Base-by-base conservation (phyloP, 1,140 invertebrate species). In the Bombyx mandarina region DNA sequence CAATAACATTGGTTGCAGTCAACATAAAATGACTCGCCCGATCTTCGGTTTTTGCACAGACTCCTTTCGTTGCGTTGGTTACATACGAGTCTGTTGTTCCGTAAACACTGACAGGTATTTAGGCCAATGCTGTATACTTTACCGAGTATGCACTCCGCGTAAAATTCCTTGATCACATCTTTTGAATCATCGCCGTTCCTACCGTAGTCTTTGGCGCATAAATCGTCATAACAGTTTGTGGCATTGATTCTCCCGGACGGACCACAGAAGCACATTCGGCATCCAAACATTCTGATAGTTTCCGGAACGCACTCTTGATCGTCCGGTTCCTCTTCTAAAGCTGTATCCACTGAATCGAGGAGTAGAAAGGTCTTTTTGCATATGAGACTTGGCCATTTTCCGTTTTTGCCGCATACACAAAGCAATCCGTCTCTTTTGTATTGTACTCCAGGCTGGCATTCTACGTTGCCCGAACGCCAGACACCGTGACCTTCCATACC, bases 401-500 rank as follows among this genome's bases (percentile, higher is more conserved):
- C 83, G n/a, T 84, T 73, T 54, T 82, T 73, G 9, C 61, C 71
- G 62, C 82, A 86, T 0, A 82, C 59, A 46, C 82, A 86, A 6
- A 84, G 58, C 0, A 80, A 50, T 3, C 55, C 54, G 5, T 54
- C 65, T 43, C 75, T 62, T 8, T 54, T 58, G 50, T 86, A 84
- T 8, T 74, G 65, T 0, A 80, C 70, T 18, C 71, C 72, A 43
- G 81, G 71, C 43, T 70, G 60, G 57, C 83, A 86, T 5, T 71
- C 52, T 4, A 53, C 62, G 0, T 46, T 45, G 1, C 52, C 63
- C 0, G 77, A 69, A 6, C 82, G 62, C 82, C 81, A 86, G 0
- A 62, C 55, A 3, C 82, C 82, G n/a, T 69, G 72, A 5, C 81
- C 82, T 68, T 84, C 73, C 79, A 86, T 84, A 8, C 82, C 82